phyloP scores from a whole-genome alignment of 2,888 invertebrate genomes.

The Drosophila demipolita region DNA sequence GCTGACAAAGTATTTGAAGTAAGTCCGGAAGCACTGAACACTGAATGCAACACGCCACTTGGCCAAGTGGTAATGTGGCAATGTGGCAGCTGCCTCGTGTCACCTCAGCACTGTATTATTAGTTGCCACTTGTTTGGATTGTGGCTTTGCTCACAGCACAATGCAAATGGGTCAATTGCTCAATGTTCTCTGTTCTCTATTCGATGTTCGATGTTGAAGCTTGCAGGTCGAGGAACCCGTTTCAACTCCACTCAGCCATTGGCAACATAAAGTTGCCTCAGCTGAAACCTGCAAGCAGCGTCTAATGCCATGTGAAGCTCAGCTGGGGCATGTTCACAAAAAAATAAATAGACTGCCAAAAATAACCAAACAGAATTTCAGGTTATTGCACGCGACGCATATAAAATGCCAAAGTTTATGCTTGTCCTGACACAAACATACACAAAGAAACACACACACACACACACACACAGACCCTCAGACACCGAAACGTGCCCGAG shows the following conservation, averaged over 20 bases:
- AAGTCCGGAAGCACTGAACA: constrained; percentile 56
- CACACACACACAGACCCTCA: constrained; percentile 6
- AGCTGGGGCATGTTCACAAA: constrained; percentile 31
- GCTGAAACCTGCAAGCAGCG: constrained; percentile 3
- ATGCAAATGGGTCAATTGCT: constrained; percentile 68
- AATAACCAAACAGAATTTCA: constrained; percentile 48
- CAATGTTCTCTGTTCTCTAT: constrained; percentile 35
- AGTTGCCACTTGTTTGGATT: constrained; percentile 45
- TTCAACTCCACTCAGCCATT: constrained; percentile 5
- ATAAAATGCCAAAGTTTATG: constrained; percentile 69
- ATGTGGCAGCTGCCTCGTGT: constrained; percentile 21
- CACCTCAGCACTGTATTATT: constrained; percentile 59
- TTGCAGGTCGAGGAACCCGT: constrained; percentile 42
- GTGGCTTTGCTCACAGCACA: constrained; percentile 16
- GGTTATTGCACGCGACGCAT: constrained; percentile 52
- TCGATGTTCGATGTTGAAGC: constrained; percentile 3
- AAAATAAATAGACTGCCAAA: constrained; percentile 62
- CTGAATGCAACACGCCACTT: constrained; percentile 31
- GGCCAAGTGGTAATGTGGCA: constrained; percentile 27
- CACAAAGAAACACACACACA: not conserved
- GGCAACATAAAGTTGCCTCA: constrained; percentile 2
- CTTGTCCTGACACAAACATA: constrained; percentile 32
- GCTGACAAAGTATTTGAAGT: constrained; percentile 22
- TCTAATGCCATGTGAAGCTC: constrained; percentile 15
- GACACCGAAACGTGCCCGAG: constrained; percentile 4